These are phyloP conservation scores for Conus canariensis DNA, from an alignment of 2,888 invertebrate species.

Conservation along the genomic window DNA sequence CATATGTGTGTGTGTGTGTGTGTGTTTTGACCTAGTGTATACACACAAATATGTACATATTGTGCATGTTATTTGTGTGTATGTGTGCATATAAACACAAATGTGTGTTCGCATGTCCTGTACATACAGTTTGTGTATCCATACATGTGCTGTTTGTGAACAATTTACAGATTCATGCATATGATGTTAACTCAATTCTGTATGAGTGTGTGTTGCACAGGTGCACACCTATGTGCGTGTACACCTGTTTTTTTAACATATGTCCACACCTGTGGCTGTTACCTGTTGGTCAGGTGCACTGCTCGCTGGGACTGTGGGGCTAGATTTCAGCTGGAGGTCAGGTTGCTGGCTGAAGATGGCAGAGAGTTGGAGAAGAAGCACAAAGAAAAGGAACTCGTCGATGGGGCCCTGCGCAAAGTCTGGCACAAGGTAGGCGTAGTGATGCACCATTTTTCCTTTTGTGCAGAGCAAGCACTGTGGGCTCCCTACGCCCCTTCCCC, in stretches of 20 bases:
- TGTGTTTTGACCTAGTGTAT: neutral
- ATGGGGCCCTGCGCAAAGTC: neutral
- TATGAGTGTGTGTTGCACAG: too few species aligned
- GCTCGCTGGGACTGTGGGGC: conserved; percentile 18
- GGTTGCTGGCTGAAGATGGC: neutral
- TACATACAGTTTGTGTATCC: neutral
- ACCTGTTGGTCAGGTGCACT: neutral
- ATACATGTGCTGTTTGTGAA: neutral
- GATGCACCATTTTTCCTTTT: too few species aligned
- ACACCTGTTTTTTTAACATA: too few species aligned
- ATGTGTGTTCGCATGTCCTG: too few species aligned
- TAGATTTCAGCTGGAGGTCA: neutral
- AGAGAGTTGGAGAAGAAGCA: neutral
- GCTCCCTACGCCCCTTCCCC: too few species aligned
- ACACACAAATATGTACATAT: neutral
- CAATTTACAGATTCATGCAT: too few species aligned
- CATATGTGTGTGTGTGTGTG: too few species aligned
- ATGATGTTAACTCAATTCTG: too few species aligned
- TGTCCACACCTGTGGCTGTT: too few species aligned
- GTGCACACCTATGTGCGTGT: too few species aligned
- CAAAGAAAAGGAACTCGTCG: neutral
- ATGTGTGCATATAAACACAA: neutral
- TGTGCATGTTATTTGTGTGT: neutral
- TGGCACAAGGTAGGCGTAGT: conserved; percentile 13
- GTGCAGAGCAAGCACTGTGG: too few species aligned